These are phyloP conservation scores for Sesamia nonagrioides DNA, from an alignment of 1,140 invertebrate species.

Conservation along the genomic window DNA sequence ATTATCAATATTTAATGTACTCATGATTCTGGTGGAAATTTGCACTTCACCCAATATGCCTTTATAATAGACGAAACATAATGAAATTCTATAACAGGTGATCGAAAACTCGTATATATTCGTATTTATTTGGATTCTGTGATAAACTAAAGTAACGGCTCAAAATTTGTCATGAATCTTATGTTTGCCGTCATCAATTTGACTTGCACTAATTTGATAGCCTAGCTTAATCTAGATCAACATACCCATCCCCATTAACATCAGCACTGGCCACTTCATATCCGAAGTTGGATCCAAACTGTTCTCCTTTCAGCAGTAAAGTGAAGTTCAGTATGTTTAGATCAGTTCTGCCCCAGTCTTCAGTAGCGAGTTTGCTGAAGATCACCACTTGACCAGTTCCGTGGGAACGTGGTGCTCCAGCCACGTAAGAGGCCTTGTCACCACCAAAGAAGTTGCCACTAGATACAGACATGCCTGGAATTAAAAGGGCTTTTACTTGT, in stretches of 20 bases:
- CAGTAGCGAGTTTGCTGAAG: slow-evolving; percentile 89
- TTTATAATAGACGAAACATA: background rate
- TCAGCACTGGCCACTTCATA: slow-evolving; percentile 95
- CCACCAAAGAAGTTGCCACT: slow-evolving; percentile 92
- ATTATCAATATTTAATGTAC: background rate
- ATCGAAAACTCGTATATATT: background rate
- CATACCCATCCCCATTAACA: slow-evolving; percentile 95
- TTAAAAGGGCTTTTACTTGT: background rate
- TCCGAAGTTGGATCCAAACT: slow-evolving; percentile 96
- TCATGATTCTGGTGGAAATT: background rate
- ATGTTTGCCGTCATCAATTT: background rate
- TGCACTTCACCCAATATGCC: background rate
- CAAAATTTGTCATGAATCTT: too few species aligned
- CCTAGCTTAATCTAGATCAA: background rate
- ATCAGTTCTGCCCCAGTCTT: slow-evolving; percentile 83
- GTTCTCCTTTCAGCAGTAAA: slow-evolving; percentile 92
- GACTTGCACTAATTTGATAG: too few species aligned
- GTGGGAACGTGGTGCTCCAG: slow-evolving; percentile 95
- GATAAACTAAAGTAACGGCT: too few species aligned
- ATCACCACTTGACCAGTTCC: slow-evolving; percentile 95
- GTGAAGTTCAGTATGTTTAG: slow-evolving; percentile 89
- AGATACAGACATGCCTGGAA: slow-evolving; percentile 95
- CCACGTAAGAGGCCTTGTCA: slow-evolving; percentile 91
- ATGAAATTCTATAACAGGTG: too few species aligned
- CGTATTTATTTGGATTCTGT: too few species aligned